These are phyloP conservation scores for Tortrix viridana DNA, from an alignment of 2,888 invertebrate genomes.

Conservation along the genomic window DNA sequence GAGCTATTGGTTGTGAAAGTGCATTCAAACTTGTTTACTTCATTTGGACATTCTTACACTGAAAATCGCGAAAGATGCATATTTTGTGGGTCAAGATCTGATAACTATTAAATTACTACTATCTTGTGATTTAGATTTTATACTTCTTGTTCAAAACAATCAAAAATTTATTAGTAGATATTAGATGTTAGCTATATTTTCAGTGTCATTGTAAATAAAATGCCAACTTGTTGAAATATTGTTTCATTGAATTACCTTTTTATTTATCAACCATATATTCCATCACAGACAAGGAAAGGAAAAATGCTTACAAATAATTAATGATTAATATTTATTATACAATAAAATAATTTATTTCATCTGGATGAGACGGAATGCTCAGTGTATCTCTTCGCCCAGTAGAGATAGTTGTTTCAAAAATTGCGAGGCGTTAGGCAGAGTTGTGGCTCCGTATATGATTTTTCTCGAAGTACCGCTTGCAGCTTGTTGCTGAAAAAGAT, in stretches of 20 bases:
- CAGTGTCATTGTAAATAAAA: slow-evolving; percentile 85
- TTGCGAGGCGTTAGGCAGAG: slow-evolving; percentile 96
- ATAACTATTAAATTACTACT: slow-evolving; percentile 70
- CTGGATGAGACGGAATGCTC: slow-evolving; percentile 62
- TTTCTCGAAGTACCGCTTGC: slow-evolving; percentile 88
- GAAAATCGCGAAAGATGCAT: slow-evolving; percentile 50
- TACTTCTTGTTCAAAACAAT: slow-evolving; percentile 84
- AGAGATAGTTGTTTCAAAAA: slow-evolving; percentile 96
- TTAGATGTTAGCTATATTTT: slow-evolving; percentile 84
- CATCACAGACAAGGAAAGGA: slow-evolving; percentile 31
- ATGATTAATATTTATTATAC: slow-evolving; percentile 37
- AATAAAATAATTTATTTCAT: slow-evolving; percentile 43
- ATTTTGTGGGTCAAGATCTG: slow-evolving; percentile 70
- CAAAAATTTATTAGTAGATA: slow-evolving; percentile 80
- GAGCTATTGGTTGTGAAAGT: slow-evolving; percentile 58
- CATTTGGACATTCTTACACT: slow-evolving; percentile 30
- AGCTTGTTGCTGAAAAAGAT: slow-evolving; percentile 85
- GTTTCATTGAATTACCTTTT: slow-evolving; percentile 32
- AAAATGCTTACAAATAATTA: slow-evolving; percentile 24
- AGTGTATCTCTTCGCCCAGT: slow-evolving; percentile 89
- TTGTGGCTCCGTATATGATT: slow-evolving; percentile 97
- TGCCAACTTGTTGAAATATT: slow-evolving; percentile 82
- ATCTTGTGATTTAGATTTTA: slow-evolving; percentile 85
- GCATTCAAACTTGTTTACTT: slow-evolving; percentile 19
- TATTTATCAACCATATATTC: slow-evolving; percentile 23